Conservation (phyloP, 2,797 vertebrate genomes). For the Clamator glandarius region DNA sequence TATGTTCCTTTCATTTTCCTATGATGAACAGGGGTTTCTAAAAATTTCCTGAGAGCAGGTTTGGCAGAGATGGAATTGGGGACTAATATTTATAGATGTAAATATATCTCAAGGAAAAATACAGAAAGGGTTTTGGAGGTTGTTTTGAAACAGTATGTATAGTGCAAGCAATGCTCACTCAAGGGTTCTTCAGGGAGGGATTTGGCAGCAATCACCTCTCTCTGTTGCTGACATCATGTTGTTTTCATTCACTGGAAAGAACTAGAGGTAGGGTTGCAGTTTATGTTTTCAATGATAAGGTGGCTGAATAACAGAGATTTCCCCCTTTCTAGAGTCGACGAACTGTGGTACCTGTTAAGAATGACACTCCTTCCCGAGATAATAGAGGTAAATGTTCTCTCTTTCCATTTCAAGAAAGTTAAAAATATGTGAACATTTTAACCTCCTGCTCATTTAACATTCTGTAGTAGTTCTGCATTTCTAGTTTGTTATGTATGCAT, state of each 20-base stretch:
- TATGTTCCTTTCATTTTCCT: background rate
- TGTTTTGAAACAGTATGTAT: background rate
- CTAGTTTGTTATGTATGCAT: background rate
- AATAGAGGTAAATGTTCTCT: conserved; percentile 85
- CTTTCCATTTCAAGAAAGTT: background rate
- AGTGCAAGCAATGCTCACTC: background rate
- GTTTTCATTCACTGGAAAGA: conserved; percentile 21
- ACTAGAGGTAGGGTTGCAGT: background rate
- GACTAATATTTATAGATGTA: background rate
- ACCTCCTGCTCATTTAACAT: background rate
- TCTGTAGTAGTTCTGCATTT: background rate
- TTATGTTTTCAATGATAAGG: background rate
- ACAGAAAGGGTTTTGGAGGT: background rate
- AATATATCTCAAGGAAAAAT: background rate
- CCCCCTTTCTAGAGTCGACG: conserved; percentile 83
- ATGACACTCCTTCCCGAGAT: conserved; percentile 87
- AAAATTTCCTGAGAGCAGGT: background rate
- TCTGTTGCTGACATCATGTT: rapidly evolving
- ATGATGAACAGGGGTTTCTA: background rate
- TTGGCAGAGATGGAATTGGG: background rate
- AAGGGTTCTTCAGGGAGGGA: background rate
- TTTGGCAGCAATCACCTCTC: background rate
- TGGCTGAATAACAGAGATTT: background rate
- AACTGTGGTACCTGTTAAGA: conserved; percentile 83
- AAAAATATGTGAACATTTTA: background rate